phyloP scores from a whole-genome alignment of 2,888 invertebrate species.

The Caradrina kadenii region DNA sequence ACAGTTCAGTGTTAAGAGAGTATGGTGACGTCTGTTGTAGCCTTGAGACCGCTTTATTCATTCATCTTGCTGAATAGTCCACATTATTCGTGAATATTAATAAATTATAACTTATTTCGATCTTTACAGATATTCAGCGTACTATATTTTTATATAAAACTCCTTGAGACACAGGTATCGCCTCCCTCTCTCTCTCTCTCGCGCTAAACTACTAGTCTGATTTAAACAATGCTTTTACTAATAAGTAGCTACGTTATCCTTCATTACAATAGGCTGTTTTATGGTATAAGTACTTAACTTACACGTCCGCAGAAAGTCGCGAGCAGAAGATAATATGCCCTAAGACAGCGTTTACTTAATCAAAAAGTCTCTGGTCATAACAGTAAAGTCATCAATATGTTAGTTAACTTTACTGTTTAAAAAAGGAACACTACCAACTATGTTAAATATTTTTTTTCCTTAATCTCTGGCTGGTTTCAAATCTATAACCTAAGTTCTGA shows the following conservation, averaged over 20 bases:
- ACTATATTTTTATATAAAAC: no score
- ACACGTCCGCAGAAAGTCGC: no score
- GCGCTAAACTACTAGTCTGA: no score
- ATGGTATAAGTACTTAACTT: no score
- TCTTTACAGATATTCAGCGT: not conserved
- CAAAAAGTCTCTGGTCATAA: not conserved
- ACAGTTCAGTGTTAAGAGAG: constrained; percentile 19
- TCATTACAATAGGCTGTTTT: no score
- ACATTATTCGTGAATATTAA: constrained; percentile 26
- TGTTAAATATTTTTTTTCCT: constrained; percentile 35
- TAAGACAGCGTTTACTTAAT: not conserved
- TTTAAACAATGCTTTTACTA: no score
- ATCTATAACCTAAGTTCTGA: not conserved
- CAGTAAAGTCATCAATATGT: constrained; percentile 39
- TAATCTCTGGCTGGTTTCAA: not conserved
- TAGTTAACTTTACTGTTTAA: constrained; percentile 40
- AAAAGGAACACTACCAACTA: constrained; percentile 20
- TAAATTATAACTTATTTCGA: not conserved
- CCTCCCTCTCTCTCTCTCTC: no score
- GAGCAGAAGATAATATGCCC: no score
- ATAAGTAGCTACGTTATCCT: no score
- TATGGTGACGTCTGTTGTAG: constrained; percentile 39
- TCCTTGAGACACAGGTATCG: no score
- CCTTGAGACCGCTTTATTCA: constrained; percentile 47
- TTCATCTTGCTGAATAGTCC: constrained; percentile 33